Base-by-base conservation (phyloP, 1,140 invertebrate species). In the Asbolus verrucosus region DNA sequence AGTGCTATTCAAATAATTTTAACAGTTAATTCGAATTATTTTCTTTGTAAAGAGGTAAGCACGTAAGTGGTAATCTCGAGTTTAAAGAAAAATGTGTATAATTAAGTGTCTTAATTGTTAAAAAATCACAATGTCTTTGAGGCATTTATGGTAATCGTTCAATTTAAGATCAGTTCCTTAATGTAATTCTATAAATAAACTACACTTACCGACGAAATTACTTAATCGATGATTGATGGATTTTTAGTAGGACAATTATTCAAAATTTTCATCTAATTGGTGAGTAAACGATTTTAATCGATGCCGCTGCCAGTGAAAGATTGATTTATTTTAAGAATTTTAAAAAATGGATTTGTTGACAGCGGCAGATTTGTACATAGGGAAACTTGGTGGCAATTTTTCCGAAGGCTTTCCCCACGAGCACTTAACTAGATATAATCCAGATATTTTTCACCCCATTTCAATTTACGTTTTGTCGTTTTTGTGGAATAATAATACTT, bases 391-490 rank as follows among this genome's bases (percentile, higher is more conserved):
- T 63, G 33, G 61, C 33, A 41, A 19, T 63, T 6, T 41, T 46
- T 19, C 9, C 43, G 43, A 50, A 54, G 46, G 27, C 46, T 54
- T 54, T 27, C 46, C 33, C 61, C 61, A 62, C 54, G 36, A 33
- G 54, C 54, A 66, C 61, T 63, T 63, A 39, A 66, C 70, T 21
- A 60, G 70, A 74, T 65, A 72, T 63, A 71, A 74, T 65, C 73
- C 73, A 74, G 69, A 74, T 43, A 65, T 74, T 67, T 71, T 68
- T 63, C 70, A 69, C 69, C 65, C 72, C 69, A 71, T 72, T 69
- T 69, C 73, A 66, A 66, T 66, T 66, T 50, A 27, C 60, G 43
- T 69, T 69, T 69, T 69, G 67, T 69, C 67, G 62, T 69, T 69
- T 69, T 69, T 61, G 60, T 30, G 59, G 67, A 69, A 69, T 69